phyloP scores from a whole-genome alignment of 2,113 vertebrate genomes.

The Haplotaxodon microlepis region DNA sequence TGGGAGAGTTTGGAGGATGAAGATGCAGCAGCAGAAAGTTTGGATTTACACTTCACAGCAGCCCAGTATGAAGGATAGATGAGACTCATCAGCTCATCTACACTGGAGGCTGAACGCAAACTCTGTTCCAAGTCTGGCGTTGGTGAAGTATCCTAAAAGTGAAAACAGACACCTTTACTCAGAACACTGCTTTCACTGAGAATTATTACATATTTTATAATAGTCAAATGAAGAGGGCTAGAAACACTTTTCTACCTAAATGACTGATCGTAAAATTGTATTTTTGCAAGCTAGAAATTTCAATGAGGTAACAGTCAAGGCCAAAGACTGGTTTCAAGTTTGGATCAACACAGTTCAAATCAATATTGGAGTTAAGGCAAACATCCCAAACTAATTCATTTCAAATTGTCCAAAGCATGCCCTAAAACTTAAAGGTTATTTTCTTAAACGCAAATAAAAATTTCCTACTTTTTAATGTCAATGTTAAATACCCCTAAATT shows the following conservation, averaged over 20 bases:
- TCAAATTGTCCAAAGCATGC: neutral
- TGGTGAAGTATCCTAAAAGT: conserved; percentile 72
- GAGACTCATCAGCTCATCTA: conserved; percentile 93
- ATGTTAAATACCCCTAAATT: neutral
- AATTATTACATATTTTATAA: neutral
- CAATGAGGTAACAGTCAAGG: neutral
- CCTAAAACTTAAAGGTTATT: neutral
- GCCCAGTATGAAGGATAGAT: conserved; percentile 93
- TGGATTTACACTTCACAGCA: conserved; percentile 87
- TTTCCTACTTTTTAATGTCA: neutral
- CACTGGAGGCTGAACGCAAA: conserved; percentile 86
- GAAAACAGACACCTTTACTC: neutral
- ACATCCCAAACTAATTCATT: neutral
- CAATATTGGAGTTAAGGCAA: neutral
- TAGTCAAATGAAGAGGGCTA: neutral
- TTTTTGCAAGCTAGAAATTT: neutral
- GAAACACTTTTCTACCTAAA: neutral
- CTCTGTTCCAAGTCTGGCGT: conserved; percentile 84
- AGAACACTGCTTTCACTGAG: neutral
- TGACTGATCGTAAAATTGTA: neutral
- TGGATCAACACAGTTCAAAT: neutral
- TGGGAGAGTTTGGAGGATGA: conserved; percentile 48
- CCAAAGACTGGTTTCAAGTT: neutral
- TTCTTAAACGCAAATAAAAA: neutral
- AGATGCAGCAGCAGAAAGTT: conserved; percentile 49